Evolutionary conservation across 2,888 invertebrate genomes (phyloP).

Genomic region (Eupithecia tripunctaria): DNA sequence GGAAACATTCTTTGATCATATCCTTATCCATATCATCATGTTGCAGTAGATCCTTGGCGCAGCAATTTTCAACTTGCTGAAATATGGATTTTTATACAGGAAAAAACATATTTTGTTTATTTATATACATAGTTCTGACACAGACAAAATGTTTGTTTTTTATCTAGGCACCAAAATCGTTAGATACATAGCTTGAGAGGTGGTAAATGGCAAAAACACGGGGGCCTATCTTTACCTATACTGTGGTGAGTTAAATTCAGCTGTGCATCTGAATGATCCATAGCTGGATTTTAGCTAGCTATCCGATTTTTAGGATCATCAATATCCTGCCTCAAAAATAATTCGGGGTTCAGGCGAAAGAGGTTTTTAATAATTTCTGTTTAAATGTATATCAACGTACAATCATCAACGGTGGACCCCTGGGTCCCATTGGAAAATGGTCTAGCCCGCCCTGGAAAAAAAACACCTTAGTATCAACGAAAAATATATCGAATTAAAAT

Average conservation of each 20-base stretch:
- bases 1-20: slow-evolving; percentile 41
- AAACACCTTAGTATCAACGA: not conserved
- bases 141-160: too few species aligned
- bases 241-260: not conserved
- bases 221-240: not conserved
- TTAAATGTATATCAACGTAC: not conserved
- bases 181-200: too few species aligned
- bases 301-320: not conserved
- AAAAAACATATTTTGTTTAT: too few species aligned
- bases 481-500: not conserved
- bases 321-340: not conserved
- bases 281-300: not conserved
- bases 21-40: not conserved
- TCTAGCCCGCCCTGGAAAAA: not conserved
- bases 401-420: not conserved
- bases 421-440: not conserved
- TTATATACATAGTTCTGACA: too few species aligned
- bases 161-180: too few species aligned
- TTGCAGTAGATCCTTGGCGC: slow-evolving; percentile 25
- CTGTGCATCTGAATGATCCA: not conserved
- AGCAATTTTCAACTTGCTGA: slow-evolving; percentile 41
- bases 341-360: not conserved
- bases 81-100: not conserved
- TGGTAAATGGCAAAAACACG: too few species aligned
- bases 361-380: not conserved